phyloP scores from a whole-genome alignment of 2,113 vertebrate genomes.

The Dipodomys spectabilis region DNA sequence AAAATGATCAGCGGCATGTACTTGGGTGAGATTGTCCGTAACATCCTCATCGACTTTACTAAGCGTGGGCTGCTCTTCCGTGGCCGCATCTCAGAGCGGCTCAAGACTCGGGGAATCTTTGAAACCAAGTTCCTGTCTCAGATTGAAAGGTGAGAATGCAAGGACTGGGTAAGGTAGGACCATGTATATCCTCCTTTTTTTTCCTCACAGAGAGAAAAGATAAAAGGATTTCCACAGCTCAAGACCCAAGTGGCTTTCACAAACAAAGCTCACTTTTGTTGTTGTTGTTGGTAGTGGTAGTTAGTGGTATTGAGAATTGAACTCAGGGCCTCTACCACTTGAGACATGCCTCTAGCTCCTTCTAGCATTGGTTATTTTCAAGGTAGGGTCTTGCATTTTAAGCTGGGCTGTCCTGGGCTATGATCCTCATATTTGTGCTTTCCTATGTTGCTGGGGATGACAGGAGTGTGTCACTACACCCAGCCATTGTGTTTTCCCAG shows the following conservation, averaged over 20 bases:
- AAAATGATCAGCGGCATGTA: slow-evolving; percentile 99
- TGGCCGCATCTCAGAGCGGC: slow-evolving; percentile 94
- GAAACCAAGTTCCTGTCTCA: slow-evolving; percentile 98
- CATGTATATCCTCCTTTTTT: not conserved
- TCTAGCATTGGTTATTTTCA: too few species aligned
- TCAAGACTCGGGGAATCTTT: slow-evolving; percentile 96
- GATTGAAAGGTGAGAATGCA: slow-evolving; percentile 93
- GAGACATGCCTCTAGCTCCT: too few species aligned
- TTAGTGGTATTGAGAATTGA: too few species aligned
- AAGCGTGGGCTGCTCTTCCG: slow-evolving; percentile 94
- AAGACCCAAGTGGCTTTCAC: not conserved
- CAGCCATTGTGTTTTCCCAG: too few species aligned
- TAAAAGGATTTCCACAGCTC: not conserved
- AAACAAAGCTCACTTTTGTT: too few species aligned
- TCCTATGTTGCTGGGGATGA: too few species aligned
- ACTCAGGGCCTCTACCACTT: too few species aligned
- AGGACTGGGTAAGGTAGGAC: not conserved
- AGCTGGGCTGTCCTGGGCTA: too few species aligned
- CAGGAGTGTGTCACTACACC: too few species aligned
- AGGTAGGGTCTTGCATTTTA: too few species aligned
- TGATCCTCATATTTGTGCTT: too few species aligned
- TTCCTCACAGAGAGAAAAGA: not conserved
- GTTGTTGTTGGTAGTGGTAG: too few species aligned
- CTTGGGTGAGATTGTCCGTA: slow-evolving; percentile 96
- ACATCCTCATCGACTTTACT: slow-evolving; percentile 95